Base-by-base conservation (phyloP, 2,113 vertebrate species). In the Phalacrocorax aristotelis region DNA sequence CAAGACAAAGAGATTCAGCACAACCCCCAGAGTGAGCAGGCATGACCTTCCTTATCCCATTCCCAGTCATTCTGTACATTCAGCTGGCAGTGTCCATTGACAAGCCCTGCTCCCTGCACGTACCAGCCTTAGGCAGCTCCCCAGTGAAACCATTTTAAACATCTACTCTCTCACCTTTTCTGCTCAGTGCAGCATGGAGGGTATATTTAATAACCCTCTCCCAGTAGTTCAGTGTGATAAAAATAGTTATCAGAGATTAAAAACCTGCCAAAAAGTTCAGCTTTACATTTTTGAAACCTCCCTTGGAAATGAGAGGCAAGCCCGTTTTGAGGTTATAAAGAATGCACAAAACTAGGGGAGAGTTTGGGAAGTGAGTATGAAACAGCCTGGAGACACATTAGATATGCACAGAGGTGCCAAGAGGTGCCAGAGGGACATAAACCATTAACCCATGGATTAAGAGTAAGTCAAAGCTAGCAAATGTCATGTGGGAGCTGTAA, bases 61-160 rank as follows among this genome's bases (percentile, higher is more conserved):
- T 68, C 15, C 32, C 54, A 29, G 18, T 20, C 8, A 9, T 21
- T 64, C 46, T 78, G 4, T 34, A 44, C 7, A 9, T 32, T 21
- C 42, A 60, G 18, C 14, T 85, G 71, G 17, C 19, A 60, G 29
- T 14, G 48, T 27, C 52, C 29, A 57, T 36, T 2, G 2, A 38
- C 44, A 57, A 58, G 32, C 5, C 25, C 1, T 1, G 11, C 30
- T 86, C 34, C 21, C 19, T 52, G 12, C 14, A 58, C 0, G 0
- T 22, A 49, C 23, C 10, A 86, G 22, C 15, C 64, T 40, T 34
- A 34, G 57, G n/a, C 8, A 87, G 23, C 25, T 51, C 38, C 15
- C 21, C n/a, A 44, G 15, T 30, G 11, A 85, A 14, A 8, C 29
- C 29, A 44, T 54, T 58, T 80, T 23, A 71, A 62, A 46, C 0